Evolutionary conservation across 2,797 vertebrate species (phyloP), one percentile per base, ranked within the genome.

Genomic region (Neoniphon sammara): DNA sequence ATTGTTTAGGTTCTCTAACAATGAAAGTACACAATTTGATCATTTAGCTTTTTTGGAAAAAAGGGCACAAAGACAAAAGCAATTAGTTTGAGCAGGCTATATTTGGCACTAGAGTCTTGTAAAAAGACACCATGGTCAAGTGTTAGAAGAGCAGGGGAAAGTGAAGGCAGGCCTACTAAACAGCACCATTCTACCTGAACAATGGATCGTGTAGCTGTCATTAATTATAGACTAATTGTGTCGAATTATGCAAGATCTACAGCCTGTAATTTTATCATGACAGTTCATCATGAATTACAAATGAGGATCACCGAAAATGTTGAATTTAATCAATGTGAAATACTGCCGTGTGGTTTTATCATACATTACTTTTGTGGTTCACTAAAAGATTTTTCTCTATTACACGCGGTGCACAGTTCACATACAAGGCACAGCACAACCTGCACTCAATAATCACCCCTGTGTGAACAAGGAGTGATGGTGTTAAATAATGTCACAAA

Each of bases 31-130:
- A 31, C 63, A 14, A 77, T 85, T 81, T 72, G 67, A 80, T 84
- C 77, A 72, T 79, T 60, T 83, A 72, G 50, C 72, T 57, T 65
- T 84, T 84, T 81, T 63, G 18, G 85, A 76, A 2, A 2, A 27
- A 27, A 4, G 25, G 25, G 25, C 25, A 27, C 25, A 27, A 81
- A 76, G 64, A 83, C 60, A 69, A 71, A 62, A 49, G 54, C 66
- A 73, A 76, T 69, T 62, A 54, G 69, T 42, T 42, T 18, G 17
- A 23, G 12, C 30, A 39, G 27, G 15, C 2, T 81, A 66, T 76
- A 60, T 80, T 56, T 66, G 70, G 64, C 55, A 49, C 2, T 8
- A 12, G 42, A 70, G 72, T 72, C 15, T 39, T 58, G 39, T 70
- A 76, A 77, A 80, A 87, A 63, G 66, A 80, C 82, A 84, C 58